Evolutionary conservation across 2,113 vertebrate genomes (phyloP).

Genomic region (Cynopterus brachyotis): DNA sequence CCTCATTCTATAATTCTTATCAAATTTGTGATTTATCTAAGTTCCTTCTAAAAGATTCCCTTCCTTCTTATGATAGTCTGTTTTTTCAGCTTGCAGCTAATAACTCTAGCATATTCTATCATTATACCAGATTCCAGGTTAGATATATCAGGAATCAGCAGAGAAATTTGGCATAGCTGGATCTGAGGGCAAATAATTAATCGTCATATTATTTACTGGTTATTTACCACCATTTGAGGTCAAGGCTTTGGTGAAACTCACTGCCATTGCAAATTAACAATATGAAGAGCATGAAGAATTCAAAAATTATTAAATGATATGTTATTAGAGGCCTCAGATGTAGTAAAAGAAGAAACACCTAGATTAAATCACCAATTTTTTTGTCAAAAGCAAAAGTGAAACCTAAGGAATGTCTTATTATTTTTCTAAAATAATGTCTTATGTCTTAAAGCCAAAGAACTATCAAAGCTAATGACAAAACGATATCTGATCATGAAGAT

Average conservation of each 20-base stretch:
- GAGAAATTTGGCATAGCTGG: neutral
- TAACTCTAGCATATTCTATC: neutral
- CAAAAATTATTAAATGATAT: neutral
- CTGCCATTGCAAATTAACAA: neutral
- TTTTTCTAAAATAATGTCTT: neutral
- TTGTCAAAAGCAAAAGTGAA: slow-evolving; percentile 10
- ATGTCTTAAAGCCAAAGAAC: neutral
- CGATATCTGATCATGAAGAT: neutral
- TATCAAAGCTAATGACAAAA: neutral
- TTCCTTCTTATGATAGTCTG: neutral
- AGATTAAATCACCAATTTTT: neutral
- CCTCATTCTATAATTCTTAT: neutral
- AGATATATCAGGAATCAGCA: neutral
- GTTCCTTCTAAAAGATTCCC: neutral
- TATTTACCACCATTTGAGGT: neutral
- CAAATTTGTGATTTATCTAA: neutral
- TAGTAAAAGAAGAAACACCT: neutral
- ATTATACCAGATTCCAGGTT: neutral
- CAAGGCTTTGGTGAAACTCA: neutral
- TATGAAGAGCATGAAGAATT: neutral
- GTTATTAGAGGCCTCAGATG: neutral
- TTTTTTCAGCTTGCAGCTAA: neutral
- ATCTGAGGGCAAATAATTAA: neutral
- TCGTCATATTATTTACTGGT: neutral
- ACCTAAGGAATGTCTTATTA: neutral